These are phyloP conservation scores for Pogonomyrmex californicus DNA, from an alignment of 1,140 invertebrate species.

Conservation along the genomic window DNA sequence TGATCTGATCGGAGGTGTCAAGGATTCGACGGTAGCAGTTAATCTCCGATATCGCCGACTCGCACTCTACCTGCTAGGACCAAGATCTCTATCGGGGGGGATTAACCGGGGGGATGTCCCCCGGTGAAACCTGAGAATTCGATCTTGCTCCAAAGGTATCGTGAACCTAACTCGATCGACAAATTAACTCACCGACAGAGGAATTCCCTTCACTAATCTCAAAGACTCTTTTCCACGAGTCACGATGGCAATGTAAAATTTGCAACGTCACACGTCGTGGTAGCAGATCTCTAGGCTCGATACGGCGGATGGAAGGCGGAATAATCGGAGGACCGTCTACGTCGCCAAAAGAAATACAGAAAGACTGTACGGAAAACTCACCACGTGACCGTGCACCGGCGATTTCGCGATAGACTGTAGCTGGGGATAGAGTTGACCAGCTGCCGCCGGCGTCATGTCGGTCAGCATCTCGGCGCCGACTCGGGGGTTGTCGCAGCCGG, in stretches of 20 bases:
- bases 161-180: neutral
- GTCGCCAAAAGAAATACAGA: neutral
- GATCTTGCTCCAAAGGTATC: conserved; percentile 67
- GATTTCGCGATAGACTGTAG: conserved; percentile 86
- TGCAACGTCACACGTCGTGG: conserved; percentile 15
- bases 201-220: neutral
- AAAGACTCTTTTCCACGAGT: conserved; percentile 5
- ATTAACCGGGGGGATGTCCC: neutral
- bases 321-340: neutral
- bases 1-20: conserved; percentile 75
- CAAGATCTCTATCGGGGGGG: conserved; percentile 77
- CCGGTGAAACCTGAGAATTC: conserved; percentile 63
- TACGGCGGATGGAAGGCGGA: neutral
- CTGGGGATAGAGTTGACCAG: conserved; percentile 86
- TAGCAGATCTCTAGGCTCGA: neutral
- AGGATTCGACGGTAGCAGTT: conserved; percentile 77
- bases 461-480: conserved; percentile 82
- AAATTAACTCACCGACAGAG: conserved; percentile 19
- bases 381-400: conserved; percentile 85
- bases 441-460: conserved; percentile 86
- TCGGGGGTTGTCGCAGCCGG: neutral
- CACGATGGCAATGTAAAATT: conserved; percentile 3
- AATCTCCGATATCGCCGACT: conserved; percentile 73
- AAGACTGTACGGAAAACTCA: conserved; percentile 78
- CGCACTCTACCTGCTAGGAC: conserved; percentile 75